These are phyloP conservation scores for Scarus forsteni DNA, from an alignment of 2,797 vertebrate species.

Conservation along the genomic window DNA sequence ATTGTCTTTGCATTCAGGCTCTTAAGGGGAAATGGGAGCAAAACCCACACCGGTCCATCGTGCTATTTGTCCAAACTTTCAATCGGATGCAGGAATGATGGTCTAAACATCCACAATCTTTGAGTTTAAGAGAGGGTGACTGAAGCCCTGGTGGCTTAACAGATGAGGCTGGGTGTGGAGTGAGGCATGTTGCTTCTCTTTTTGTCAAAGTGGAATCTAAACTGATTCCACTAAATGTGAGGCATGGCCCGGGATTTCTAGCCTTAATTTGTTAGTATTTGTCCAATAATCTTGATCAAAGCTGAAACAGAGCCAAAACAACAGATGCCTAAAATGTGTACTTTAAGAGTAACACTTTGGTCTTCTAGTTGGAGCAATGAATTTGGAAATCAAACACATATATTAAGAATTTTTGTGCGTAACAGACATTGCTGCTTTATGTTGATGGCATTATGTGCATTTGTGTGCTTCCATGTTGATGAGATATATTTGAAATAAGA, in stretches of 20 bases:
- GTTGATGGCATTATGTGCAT: no score
- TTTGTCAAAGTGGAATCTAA: constrained; percentile 21
- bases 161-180: constrained; percentile 53
- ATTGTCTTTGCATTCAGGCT: constrained; percentile 75
- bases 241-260: not conserved
- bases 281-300: no score
- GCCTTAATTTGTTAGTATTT: not conserved
- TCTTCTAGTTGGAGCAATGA: no score
- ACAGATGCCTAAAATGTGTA: no score
- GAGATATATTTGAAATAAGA: no score
- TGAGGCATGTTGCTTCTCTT: constrained; percentile 42
- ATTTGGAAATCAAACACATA: no score
- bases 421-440: no score
- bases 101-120: constrained; percentile 60
- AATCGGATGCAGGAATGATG: constrained; percentile 68
- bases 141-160: constrained; percentile 60
- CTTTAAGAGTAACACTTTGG: no score
- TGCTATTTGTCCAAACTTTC: constrained; percentile 65
- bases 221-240: constrained; percentile 20
- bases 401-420: no score
- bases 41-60: constrained; percentile 52
- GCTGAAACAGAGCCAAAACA: no score
- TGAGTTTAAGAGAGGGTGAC: constrained; percentile 54
- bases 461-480: no score
- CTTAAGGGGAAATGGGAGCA: constrained; percentile 54